These are phyloP conservation scores for Ladona fulva DNA, from an alignment of 1,140 invertebrate genomes.

Conservation along the genomic window DNA sequence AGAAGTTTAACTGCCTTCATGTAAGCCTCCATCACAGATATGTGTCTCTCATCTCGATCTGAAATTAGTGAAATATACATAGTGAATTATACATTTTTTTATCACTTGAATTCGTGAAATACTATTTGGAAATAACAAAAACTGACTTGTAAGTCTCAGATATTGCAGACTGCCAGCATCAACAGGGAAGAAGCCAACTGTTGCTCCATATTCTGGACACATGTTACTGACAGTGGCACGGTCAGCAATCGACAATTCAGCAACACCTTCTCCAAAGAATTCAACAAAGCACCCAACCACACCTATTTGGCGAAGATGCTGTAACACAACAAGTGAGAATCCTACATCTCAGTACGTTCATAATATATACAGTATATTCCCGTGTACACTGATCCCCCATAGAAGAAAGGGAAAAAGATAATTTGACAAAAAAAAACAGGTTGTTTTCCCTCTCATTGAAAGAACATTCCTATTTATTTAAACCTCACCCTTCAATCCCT, in stretches of 20 bases:
- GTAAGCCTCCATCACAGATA: slow-evolving; percentile 78
- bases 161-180: slow-evolving; percentile 80
- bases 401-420: too few relatives aligned
- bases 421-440: too few relatives aligned
- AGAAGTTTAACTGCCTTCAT: slow-evolving; percentile 71
- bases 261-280: slow-evolving; percentile 91
- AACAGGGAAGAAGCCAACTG: slow-evolving; percentile 91
- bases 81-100: neutral
- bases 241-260: slow-evolving; percentile 86
- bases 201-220: slow-evolving; percentile 97
- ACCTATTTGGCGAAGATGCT: slow-evolving; percentile 86
- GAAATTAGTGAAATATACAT: slow-evolving; percentile 23
- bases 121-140: slow-evolving; percentile 13
- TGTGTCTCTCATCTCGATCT: slow-evolving; percentile 75
- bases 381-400: too few relatives aligned
- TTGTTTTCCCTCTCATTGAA: too few relatives aligned
- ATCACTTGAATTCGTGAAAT: slow-evolving; percentile 17
- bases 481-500: too few relatives aligned
- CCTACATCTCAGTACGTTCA: too few relatives aligned
- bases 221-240: slow-evolving; percentile 92
- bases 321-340: slow-evolving; percentile 30
- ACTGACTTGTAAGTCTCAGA: slow-evolving; percentile 78
- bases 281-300: slow-evolving; percentile 99
- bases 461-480: too few relatives aligned
- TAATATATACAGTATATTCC: too few relatives aligned